Base-by-base conservation (phyloP, 2,888 invertebrate genomes). In the Crocallis elinguaria region DNA sequence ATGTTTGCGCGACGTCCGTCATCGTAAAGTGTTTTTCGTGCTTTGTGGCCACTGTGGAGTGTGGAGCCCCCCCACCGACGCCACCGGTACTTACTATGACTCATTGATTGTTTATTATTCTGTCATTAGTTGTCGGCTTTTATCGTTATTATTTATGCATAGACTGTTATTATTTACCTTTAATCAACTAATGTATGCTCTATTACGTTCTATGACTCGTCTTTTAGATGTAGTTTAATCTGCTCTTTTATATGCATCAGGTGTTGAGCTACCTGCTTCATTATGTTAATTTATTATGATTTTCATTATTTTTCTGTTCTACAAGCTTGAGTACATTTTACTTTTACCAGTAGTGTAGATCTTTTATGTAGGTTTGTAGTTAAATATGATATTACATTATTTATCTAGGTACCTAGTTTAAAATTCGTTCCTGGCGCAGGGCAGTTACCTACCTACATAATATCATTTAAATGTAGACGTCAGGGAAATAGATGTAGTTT, bases 1-100 rank as follows among this genome's bases (percentile, higher is more conserved):
- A 82, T 82, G 81, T 81, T 78, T 73, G 71, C 79, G 79, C 84
- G 80, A 79, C 84, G 75, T 79, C 49, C 46, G 25, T 46, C 83
- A 77, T 79, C 77, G 82, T 82, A 84, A 85, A 88, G 89, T 91
- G 89, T 81, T 85, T 83, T 84, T 84, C 84, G 88, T 89, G 88
- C 79, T 82, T 82, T 85, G 90, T 88, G 85, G 80, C 79, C 79
- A 77, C 77, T 82, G 79, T 79, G 80, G 74, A 83, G 69, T 75
- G 75, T 70, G 73, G 72, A 69, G 61, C 73, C 67, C 69, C 69
- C 66, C 71, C 64, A 56, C 71, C 70, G 71, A 63, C 77, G 66
- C 69, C 69, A 78, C 79, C 84, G 87, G 86, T 86, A 85, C 83
- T 72, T 73, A 68, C 65, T 64, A 81, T 82, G 79, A 83, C 75